Conservation (phyloP, 2,113 vertebrate species). For the Malurus melanocephalus region DNA sequence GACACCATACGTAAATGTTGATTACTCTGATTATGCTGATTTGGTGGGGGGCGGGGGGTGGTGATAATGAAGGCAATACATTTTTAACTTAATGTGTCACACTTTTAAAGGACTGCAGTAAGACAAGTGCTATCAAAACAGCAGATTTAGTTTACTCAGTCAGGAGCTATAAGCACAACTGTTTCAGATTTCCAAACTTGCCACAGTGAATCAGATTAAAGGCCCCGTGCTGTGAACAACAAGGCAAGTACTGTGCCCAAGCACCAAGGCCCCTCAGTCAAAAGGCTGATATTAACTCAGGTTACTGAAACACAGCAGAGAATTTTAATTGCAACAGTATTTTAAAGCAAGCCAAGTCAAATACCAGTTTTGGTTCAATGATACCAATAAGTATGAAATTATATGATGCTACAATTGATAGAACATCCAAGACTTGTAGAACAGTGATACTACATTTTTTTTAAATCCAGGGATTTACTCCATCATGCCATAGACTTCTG, state of each 20-base stretch:
- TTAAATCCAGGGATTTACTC: background rate
- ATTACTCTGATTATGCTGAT: background rate
- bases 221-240: background rate
- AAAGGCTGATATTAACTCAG: background rate
- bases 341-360: background rate
- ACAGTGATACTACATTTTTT: background rate
- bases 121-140: background rate
- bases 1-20: background rate
- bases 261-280: background rate
- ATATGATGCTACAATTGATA: background rate
- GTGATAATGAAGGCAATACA: background rate
- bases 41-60: background rate
- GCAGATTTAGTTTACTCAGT: background rate
- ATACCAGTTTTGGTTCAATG: background rate
- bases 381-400: background rate
- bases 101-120: background rate
- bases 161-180: background rate
- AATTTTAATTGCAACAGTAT: background rate
- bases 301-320: background rate
- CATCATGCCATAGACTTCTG: background rate
- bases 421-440: background rate
- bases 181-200: slow-evolving; percentile 3
- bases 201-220: background rate
- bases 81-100: background rate
- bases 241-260: background rate